Evolutionary conservation across 2,888 invertebrate genomes (phyloP).

Genomic region (Pycnomerus fuliginosus): DNA sequence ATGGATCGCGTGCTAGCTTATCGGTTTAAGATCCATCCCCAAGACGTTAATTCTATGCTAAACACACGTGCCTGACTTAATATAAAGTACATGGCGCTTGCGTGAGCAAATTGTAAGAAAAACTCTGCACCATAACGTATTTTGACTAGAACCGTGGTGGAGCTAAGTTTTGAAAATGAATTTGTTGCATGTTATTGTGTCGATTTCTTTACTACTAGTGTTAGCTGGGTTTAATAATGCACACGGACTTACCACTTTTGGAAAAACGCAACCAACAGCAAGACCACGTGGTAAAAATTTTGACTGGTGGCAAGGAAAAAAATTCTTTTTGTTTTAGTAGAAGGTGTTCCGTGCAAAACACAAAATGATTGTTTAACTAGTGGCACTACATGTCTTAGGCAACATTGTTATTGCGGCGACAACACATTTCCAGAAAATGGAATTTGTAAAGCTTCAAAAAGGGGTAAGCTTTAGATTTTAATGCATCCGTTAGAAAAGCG

Average conservation of each 20-base stretch:
- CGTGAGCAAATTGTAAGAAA: too few species aligned
- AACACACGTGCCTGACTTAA: conserved; percentile 45
- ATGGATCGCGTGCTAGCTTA: conserved; percentile 49
- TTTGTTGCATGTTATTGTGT: conserved; percentile 53
- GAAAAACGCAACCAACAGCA: too few species aligned
- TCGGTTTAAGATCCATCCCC: conserved; percentile 45
- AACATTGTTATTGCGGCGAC: conserved; percentile 48
- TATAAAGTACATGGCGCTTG: conserved; percentile 37
- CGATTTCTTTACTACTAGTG: conserved; percentile 57
- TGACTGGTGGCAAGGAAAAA: background rate
- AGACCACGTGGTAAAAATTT: background rate
- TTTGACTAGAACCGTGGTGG: conserved; percentile 43
- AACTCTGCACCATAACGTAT: conserved; percentile 37
- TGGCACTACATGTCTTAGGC: conserved; percentile 47
- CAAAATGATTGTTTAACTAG: conserved; percentile 47
- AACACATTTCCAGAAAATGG: conserved; percentile 47
- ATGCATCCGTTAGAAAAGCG: background rate
- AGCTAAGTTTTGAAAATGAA: conserved; percentile 44
- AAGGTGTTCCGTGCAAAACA: conserved; percentile 43
- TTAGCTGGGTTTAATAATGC: conserved; percentile 54
- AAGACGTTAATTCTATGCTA: conserved; percentile 46
- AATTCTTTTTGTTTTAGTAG: conserved; percentile 32
- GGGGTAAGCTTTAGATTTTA: conserved; percentile 36
- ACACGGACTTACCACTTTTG: conserved; percentile 52
- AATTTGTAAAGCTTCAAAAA: conserved; percentile 39